A percentile compares a stretch with the other conserved stretches of the same genome.
These are phyloP conservation scores for Ammodytes dubius DNA, from an alignment of 2,113 vertebrate species.

Conservation along the genomic window DNA sequence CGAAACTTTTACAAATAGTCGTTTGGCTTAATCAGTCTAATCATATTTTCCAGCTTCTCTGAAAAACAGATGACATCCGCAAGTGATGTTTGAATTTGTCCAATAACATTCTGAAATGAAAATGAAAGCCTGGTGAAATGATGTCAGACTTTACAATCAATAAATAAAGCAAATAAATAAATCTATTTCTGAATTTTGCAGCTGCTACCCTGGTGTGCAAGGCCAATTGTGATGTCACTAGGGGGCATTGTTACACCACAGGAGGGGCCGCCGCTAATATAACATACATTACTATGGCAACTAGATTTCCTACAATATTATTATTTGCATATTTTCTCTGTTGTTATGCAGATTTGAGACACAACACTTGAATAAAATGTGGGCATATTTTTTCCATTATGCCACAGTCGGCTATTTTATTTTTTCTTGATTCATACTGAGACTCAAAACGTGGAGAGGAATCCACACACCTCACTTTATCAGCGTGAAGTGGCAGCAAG, in stretches of 20 bases:
- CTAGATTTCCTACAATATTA: slow-evolving; percentile 27
- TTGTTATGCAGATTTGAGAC: background rate
- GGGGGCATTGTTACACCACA: slow-evolving; percentile 81
- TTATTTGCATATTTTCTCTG: slow-evolving; percentile 22
- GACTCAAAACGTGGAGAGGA: slow-evolving; percentile 8
- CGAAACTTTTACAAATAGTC: background rate
- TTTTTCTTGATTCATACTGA: background rate
- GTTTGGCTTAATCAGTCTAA: background rate
- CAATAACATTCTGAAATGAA: background rate
- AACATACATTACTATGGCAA: slow-evolving; percentile 73
- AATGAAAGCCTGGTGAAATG: background rate
- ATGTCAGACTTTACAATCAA: slow-evolving; percentile 11
- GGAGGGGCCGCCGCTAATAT: slow-evolving; percentile 43
- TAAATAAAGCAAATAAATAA: background rate
- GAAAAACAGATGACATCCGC: background rate
- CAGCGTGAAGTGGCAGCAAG: slow-evolving; percentile 7
- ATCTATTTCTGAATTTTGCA: background rate
- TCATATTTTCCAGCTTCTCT: background rate
- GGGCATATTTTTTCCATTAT: background rate
- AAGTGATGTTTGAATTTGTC: background rate
- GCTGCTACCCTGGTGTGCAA: slow-evolving; percentile 23
- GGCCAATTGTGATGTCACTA: slow-evolving; percentile 72
- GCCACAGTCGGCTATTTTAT: background rate
- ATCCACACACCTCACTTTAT: slow-evolving; percentile 33
- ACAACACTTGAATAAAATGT: slow-evolving; percentile 9